Conservation (phyloP, 2,113 vertebrate species). For the Scartelaos histophorus region DNA sequence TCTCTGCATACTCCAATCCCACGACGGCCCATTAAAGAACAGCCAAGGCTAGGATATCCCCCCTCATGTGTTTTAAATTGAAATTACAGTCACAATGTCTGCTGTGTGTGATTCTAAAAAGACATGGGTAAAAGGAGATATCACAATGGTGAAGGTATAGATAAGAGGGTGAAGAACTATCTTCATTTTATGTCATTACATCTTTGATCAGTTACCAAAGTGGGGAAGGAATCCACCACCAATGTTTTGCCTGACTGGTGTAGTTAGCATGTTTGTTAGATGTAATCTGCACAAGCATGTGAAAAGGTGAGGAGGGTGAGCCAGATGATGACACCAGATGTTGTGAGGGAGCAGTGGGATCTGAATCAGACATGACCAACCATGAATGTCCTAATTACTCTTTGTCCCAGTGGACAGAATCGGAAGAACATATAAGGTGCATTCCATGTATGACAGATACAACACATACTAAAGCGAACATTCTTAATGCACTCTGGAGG, state of each 20-base stretch:
- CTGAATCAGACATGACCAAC: slow-evolving; percentile 69
- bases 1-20: slow-evolving; percentile 72
- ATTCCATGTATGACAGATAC: slow-evolving; percentile 39
- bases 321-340: slow-evolving; percentile 69
- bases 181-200: neutral
- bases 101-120: slow-evolving; percentile 45
- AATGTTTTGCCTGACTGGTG: neutral
- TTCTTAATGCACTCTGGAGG: neutral
- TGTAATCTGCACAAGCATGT: neutral
- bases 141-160: too few species aligned
- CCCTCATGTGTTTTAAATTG: slow-evolving; percentile 74
- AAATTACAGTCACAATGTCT: slow-evolving; percentile 70
- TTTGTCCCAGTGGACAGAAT: slow-evolving; percentile 34
- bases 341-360: slow-evolving; percentile 56
- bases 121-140: neutral
- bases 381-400: slow-evolving; percentile 55
- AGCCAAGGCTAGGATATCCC: slow-evolving; percentile 67
- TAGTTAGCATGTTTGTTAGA: slow-evolving; percentile 35
- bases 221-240: too few species aligned
- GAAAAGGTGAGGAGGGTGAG: slow-evolving; percentile 46
- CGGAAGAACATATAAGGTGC: slow-evolving; percentile 15
- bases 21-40: slow-evolving; percentile 72
- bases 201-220: slow-evolving; percentile 4
- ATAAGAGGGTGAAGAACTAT: too few species aligned
- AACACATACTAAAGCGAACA: slow-evolving; percentile 27